Evolutionary conservation across 2,113 vertebrate genomes (phyloP), one percentile per base, ranked within the genome.

Genomic region (Lagopus leucura): DNA sequence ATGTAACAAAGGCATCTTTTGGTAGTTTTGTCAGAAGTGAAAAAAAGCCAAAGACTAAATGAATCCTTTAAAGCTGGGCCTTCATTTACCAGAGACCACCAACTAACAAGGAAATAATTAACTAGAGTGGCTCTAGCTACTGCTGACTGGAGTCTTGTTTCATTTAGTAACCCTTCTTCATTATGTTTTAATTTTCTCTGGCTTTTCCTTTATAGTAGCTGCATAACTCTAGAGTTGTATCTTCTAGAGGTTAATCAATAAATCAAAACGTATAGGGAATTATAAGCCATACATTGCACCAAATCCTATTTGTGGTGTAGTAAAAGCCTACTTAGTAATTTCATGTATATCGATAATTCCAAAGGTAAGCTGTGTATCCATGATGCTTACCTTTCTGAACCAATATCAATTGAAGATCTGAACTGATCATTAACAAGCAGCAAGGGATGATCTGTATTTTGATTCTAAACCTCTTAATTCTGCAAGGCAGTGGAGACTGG

Each of bases 241-340:
- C 22, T 82, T 71, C 65, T 64, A 2, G 3, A 47, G 63, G 40
- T 88, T 78, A 82, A 69, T 71, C 63, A 40, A 27, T 67, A 15
- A 72, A 92, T 54, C 22, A 90, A 75, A 90, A 20, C 42, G 30
- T 8, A 8, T 11, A 14, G 30, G 20, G 16, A 47, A 63, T 77
- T 90, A 45, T 60, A 85, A 30, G 0, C 0, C 11, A 45, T 38
- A 38, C 13, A 13, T 75, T 85, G 30, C 0, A 0, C 42, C 30
- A 58, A 64, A 64, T 85, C n/a, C 20, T 82, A 15, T 67, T 47
- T 20, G 24, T 0, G 0, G 10, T n/a, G 15, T 42, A 32, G 63
- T 58, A 38, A 78, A 24, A 94, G 74, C n/a, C 66, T 64, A n/a
- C 30, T 5, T 7, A 30, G 25, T 34, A 58, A 36, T 93, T 86